Evolutionary conservation across 92 coral and sea anemone species (phyloP).

Genomic region (Epizoanthus illoricatus): DNA sequence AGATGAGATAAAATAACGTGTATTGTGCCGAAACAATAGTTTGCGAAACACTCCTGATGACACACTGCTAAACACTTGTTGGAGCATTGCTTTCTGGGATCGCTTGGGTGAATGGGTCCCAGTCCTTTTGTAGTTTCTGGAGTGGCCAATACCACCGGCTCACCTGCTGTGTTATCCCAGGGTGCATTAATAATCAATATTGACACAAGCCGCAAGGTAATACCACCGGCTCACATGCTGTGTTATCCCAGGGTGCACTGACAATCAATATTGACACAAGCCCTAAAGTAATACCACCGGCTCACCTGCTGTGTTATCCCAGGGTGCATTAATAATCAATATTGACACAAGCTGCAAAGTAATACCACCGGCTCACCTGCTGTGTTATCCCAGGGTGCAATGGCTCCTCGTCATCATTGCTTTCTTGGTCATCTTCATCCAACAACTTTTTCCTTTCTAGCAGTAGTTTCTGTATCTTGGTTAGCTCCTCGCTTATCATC

Average conservation of each 20-base stretch:
- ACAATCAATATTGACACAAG: too few species aligned
- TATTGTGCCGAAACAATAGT: too few species aligned
- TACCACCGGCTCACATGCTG: conserved; percentile 10
- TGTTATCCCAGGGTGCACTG: conserved; percentile 10
- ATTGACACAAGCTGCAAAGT: too few species aligned
- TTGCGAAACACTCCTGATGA: too few species aligned
- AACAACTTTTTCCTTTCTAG: conserved; percentile 38
- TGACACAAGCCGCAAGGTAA: too few species aligned
- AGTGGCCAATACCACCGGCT: background rate
- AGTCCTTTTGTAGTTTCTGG: too few species aligned
- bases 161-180: conserved; percentile 28
- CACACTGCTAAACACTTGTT: too few species aligned
- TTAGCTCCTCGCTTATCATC: conserved; percentile 45
- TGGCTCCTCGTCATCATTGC: conserved; percentile 7
- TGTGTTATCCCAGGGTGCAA: conserved; percentile 22
- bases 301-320: conserved; percentile 30
- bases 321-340: conserved; percentile 3
- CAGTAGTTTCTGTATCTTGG: conserved; percentile 38
- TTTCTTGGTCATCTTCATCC: conserved; percentile 21
- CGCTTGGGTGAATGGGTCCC: too few species aligned
- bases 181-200: background rate
- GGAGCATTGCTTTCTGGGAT: too few species aligned
- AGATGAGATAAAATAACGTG: too few species aligned
- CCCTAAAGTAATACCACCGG: too few species aligned
- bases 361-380: conserved; percentile 9